phyloP scores from a whole-genome alignment of 2,797 vertebrate species.

The Pantherophis alleghaniensis region DNA sequence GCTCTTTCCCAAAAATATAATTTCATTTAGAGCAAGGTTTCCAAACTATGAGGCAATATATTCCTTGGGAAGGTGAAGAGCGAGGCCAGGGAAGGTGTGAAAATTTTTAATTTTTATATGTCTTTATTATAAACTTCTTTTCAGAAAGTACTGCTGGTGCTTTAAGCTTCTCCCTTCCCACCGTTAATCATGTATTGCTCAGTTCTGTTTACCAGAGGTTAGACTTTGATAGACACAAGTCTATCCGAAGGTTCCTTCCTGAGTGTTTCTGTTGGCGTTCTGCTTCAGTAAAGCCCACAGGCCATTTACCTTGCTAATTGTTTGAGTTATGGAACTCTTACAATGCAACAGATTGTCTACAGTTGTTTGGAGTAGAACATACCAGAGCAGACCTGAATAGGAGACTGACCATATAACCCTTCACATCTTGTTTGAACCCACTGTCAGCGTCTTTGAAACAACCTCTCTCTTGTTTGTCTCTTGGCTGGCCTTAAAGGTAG shows the following conservation, averaged over 20 bases:
- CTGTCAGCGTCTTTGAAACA: conserved; percentile 53
- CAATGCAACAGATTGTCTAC: conserved; percentile 67
- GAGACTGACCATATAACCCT: conserved; percentile 55
- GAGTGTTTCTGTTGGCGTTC: conserved; percentile 60
- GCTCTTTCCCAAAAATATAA: background rate
- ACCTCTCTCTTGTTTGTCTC: conserved; percentile 54
- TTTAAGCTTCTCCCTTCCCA: background rate
- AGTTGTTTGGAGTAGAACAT: conserved; percentile 59
- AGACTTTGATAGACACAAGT: conserved; percentile 52
- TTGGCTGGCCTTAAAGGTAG: conserved; percentile 35
- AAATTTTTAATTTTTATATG: background rate
- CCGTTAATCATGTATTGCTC: background rate
- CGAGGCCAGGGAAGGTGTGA: background rate
- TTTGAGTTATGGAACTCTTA: conserved; percentile 60
- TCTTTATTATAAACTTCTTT: background rate
- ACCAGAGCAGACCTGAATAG: conserved; percentile 48
- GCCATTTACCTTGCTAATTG: conserved; percentile 70
- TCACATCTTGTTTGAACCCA: conserved; percentile 53
- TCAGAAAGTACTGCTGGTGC: background rate
- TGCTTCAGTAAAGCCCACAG: conserved; percentile 63
- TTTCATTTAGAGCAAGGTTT: background rate
- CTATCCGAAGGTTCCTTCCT: conserved; percentile 56
- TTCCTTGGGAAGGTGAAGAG: background rate
- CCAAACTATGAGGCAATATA: background rate
- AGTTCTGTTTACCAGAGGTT: conserved; percentile 40